These are phyloP conservation scores for Lysiphlebus fabarum DNA, from an alignment of 1,140 invertebrate genomes.

Conservation along the genomic window DNA sequence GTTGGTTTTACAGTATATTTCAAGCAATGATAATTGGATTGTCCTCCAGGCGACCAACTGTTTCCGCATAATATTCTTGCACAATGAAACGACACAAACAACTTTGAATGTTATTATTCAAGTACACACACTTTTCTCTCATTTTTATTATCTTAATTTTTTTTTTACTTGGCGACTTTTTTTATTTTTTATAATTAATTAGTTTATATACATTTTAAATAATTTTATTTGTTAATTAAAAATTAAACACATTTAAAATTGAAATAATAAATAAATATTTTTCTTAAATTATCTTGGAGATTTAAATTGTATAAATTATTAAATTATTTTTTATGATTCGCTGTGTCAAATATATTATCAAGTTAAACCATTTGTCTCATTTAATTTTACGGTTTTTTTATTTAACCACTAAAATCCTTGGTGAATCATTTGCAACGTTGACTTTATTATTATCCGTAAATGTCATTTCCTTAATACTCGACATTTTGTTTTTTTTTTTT, in stretches of 20 bases:
- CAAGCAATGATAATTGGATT: conserved; percentile 40
- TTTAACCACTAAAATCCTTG: background rate
- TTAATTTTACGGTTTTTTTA: conserved; percentile 7
- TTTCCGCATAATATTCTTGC: conserved; percentile 28
- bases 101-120: conserved; percentile 26
- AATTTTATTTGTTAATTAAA: no score
- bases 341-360: conserved; percentile 6
- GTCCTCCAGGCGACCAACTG: conserved; percentile 37
- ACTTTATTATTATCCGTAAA: background rate
- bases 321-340: background rate
- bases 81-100: conserved; percentile 24
- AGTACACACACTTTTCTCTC: conserved; percentile 19
- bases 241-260: no score
- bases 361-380: background rate
- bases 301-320: no score
- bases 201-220: no score
- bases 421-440: conserved; percentile 1
- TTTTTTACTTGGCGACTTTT: no score
- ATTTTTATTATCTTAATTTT: background rate
- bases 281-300: background rate
- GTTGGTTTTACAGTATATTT: conserved; percentile 43
- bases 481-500: background rate
- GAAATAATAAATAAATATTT: background rate
- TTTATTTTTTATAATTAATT: no score
- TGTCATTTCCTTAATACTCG: no score